Evolutionary conservation across 2,888 invertebrate genomes (phyloP).

Genomic region (Stenichneumon culpator): DNA sequence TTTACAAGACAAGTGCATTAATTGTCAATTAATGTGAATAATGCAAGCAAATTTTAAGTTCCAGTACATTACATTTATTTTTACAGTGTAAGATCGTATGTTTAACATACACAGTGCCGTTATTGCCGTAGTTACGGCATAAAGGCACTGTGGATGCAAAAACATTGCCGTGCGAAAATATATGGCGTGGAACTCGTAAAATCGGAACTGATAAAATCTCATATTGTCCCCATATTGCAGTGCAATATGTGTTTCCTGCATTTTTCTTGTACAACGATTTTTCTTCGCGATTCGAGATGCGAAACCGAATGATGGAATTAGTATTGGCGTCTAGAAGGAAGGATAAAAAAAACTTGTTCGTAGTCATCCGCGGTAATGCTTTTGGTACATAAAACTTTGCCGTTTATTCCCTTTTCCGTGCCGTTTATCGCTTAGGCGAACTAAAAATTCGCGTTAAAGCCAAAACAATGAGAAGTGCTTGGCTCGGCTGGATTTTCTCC

Average conservation of each 20-base stretch:
- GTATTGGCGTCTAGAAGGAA: background rate
- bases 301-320: background rate
- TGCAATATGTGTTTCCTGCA: background rate
- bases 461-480: conserved; percentile 74
- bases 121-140: no score
- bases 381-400: conserved; percentile 40
- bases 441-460: conserved; percentile 73
- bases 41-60: no score
- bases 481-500: conserved; percentile 54
- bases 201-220: no score
- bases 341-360: background rate
- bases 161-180: no score
- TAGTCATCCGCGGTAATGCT: conserved; percentile 32
- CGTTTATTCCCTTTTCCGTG: conserved; percentile 34
- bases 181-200: no score
- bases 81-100: background rate
- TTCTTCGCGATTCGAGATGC: background rate
- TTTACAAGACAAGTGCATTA: no score
- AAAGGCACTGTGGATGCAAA: no score
- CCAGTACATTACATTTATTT: background rate
- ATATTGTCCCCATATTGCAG: background rate
- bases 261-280: background rate
- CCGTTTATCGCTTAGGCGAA: conserved; percentile 51
- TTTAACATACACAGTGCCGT: no score
- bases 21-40: no score